Evolutionary conservation across 2,888 invertebrate species (phyloP), one percentile per base, ranked within the genome.

Genomic region (Erynnis tages): DNA sequence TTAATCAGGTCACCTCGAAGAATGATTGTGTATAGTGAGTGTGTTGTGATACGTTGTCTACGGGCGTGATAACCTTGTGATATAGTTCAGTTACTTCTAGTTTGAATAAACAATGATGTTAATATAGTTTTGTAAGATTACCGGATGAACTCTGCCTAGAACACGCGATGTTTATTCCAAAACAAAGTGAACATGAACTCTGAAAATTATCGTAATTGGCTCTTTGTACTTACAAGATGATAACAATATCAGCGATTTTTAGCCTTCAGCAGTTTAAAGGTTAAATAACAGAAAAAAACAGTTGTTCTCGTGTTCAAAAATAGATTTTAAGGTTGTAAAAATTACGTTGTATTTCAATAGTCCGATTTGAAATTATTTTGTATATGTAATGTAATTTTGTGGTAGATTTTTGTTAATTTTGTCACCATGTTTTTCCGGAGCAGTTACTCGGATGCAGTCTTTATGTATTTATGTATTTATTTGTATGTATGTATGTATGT

Each of bases 21-120:
- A 37, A 34, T 44, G 50, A 19, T 52, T 60, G 53, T 58, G 52
- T 57, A 52, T 53, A 59, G 59, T 64, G 60, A 58, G 49, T 49
- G 50, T 44, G 27, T 35, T 50, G 43, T 50, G 50, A 50, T 43
- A 41, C 8, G 25, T 35, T 29, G 43, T 50, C 35, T 37, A 58
- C 53, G 59, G 57, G 61, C 59, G 71, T 77, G 84, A 82, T 84
- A 78, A 78, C 81, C 80, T 82, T 83, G 82, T 82, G 85, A 81
- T 83, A 82, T 73, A 70, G 65, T 73, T 68, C 52, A 65, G 64
- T 65, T 57, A 44, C n/a, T 38, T 8, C 35, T 65, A 63, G 63
- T 67, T 67, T 65, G 71, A 71, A 69, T 69, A 60, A 62, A 62
- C 69, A 66, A 66, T 55, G 55, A 63, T 58, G 59, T 60, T 63